Evolutionary conservation across 2,888 invertebrate genomes (phyloP), one percentile per base, ranked within the genome.

Genomic region (Xylota segnis): DNA sequence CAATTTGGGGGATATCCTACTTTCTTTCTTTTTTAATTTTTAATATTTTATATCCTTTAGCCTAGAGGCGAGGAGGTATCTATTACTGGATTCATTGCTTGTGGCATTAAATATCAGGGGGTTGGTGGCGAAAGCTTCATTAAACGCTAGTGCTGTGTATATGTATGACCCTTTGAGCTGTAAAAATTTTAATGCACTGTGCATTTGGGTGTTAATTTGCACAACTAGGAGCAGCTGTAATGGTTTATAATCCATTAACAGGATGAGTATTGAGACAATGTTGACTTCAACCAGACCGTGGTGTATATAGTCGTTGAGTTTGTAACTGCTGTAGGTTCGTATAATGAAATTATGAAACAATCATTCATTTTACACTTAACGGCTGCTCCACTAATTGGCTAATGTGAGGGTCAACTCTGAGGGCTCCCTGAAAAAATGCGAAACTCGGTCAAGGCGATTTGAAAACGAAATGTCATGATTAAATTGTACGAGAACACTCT

Each of bases 41-140:
- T 52, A 54, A 74, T 63, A 63, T 54, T 74, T 63, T 54, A 9
- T 50, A 10, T 65, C 29, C 12, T 50, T 27, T 52, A 52, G 54
- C 45, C 43, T 43, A 43, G 40, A 32, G 37, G 74, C 54, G 18
- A 63, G 32, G 63, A 16, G 23, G 23, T n/a, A 34, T 16, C 12
- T 29, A 45, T 70, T 47, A 29, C n/a, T 32, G 54, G 14, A 27
- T 56, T 34, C 32, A 16, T 16, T 34, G 34, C 56, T 56, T 54
- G 32, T 14, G 54, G 29, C 56, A 34, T 32, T 56, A 16, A 56
- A n/a, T 16, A 34, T 16, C n/a, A 23, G 9, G 16, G 5, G 16
- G 7, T n/a, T n/a, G n/a, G n/a, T n/a, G n/a, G 4, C 14, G 9
- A 56, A 16, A 56, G 52, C 52, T 52, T 29, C 52, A 27, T 50